Evolutionary conservation across 2,113 vertebrate genomes (phyloP).

Genomic region (Girardinichthys multiradiatus): DNA sequence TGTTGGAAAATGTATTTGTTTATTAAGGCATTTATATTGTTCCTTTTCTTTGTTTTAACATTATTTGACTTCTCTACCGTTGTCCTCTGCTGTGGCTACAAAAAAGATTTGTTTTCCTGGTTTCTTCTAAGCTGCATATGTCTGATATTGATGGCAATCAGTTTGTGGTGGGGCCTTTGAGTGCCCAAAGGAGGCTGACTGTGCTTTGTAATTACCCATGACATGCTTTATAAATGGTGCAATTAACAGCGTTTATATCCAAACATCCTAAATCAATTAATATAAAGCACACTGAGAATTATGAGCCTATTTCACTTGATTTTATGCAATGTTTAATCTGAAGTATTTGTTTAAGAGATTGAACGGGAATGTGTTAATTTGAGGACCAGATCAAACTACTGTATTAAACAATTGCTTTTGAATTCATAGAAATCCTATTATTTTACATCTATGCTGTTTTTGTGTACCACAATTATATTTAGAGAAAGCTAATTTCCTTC

Average conservation of each 20-base stretch:
- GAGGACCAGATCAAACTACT: not conserved
- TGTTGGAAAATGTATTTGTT: not conserved
- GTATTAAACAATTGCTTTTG: not conserved
- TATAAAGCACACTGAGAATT: constrained; percentile 67
- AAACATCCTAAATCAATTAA: constrained; percentile 78
- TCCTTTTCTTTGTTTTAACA: not conserved
- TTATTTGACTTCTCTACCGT: constrained; percentile 3
- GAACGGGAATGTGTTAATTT: constrained; percentile 5
- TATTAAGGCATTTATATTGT: not conserved
- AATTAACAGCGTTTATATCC: constrained; percentile 79
- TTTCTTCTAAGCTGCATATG: not conserved
- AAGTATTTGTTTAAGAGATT: constrained; percentile 1
- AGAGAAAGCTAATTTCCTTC: not conserved
- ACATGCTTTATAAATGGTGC: constrained; percentile 69
- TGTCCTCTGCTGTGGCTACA: constrained; percentile 7
- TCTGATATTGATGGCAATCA: constrained; percentile 29
- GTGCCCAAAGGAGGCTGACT: constrained; percentile 38
- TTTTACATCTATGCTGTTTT: too few species aligned
- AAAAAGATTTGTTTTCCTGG: constrained; percentile 12
- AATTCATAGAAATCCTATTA: not conserved
- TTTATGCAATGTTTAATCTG: constrained; percentile 30
- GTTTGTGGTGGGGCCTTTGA: constrained; percentile 23
- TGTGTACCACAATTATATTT: not conserved
- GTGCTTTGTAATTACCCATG: constrained; percentile 75
- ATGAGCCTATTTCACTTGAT: constrained; percentile 57